Evolutionary conservation across 30 jellyfish, hydroid and myxozoan species (phyloP), one percentile per base, ranked within the genome.

Genomic region (Chrysaora quinquecirrha): DNA sequence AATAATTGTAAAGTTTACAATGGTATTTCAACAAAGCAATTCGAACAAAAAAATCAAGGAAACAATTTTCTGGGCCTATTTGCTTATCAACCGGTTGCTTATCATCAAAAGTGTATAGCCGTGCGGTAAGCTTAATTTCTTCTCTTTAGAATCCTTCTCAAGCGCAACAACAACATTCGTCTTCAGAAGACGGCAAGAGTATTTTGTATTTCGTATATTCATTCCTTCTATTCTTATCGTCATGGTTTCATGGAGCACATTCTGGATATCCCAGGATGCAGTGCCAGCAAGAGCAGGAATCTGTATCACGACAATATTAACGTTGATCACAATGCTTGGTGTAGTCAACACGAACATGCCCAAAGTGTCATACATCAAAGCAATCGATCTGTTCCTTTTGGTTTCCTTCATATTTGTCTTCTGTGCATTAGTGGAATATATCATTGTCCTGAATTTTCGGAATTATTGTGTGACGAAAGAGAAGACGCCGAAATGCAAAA

Each of bases 271-370:
- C 76, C 90, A 95, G 33, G 88, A 90, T 18, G 98, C 98, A 35
- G 95, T 87, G 66, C 98, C 98, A 14, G 98, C 98, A 1, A 60
- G 98, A 23, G 91, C 96, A 10, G 98, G 89, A 1, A 93, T 93
- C 20, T 86, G 93, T 64, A 80, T 93, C 85, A 93, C 98, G 28
- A 64, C 98, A 4, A 86, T 93, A 9, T 83, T 93, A 32, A 93
- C 98, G 7, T 30, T 93, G 47, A 93, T 93, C 72, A 93, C 98
- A 9, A 93, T 93, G 98, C 85, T 93, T 10, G 97, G 98, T 35
- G 95, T 93, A 1, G 96, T 87, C 30, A 93, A 93, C 82, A 76
- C 87, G 46, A 93, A 82, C 76, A 93, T 93, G 98, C 98, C 98
- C 1, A 80, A 87, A 75, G 98, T 93, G 80, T 81, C 97, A 4